Base-by-base conservation (phyloP, 2,113 vertebrate genomes). In the Leptobrachium leishanense region DNA sequence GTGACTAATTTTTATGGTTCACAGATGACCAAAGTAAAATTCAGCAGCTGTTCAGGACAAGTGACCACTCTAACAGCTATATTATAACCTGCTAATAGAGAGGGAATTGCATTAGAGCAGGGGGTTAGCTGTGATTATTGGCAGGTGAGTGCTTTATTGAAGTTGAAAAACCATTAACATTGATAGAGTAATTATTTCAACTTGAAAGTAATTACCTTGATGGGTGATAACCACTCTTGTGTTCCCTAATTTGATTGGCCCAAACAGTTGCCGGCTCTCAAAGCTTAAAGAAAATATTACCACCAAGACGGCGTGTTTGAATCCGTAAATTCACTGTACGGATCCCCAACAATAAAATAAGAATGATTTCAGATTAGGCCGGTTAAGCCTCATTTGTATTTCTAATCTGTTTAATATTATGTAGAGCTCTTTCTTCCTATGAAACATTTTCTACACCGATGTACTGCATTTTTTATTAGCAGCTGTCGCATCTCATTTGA, bases 101-200 rank as follows among this genome's bases (percentile, higher is more conserved):
- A 94, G 91, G 91, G 91, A 94, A 93, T 94, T 92, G 88, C 90
- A 92, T 89, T 88, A 91, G 91, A 91, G 90, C 91, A 90, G 89
- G 91, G 91, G 91, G 93, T 94, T 91, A 94, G 91, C 89, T 10
- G 86, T 91, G 91, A 93, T 93, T 94, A 95, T 95, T 89, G 93
- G 92, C 93, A 94, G 92, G 92, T 94, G 93, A 94, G 91, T 92
- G 94, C 93, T 95, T 95, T 95, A 95, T 95, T 94, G 93, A 93
- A 94, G 94, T 94, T 94, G 92, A 94, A 92, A 95, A 93, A 94
- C 92, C 92, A 95, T 95, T 95, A 95, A 95, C 93, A 94, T 94
- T 94, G 93, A 94, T 95, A 93, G 94, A 93, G 93, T 94, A 95
- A 95, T 95, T 94, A 95, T 95, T 95, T 94, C 92, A 93, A 94